phyloP scores from a whole-genome alignment of 1,140 invertebrate species.

The Cardiocondyla obscurior region DNA sequence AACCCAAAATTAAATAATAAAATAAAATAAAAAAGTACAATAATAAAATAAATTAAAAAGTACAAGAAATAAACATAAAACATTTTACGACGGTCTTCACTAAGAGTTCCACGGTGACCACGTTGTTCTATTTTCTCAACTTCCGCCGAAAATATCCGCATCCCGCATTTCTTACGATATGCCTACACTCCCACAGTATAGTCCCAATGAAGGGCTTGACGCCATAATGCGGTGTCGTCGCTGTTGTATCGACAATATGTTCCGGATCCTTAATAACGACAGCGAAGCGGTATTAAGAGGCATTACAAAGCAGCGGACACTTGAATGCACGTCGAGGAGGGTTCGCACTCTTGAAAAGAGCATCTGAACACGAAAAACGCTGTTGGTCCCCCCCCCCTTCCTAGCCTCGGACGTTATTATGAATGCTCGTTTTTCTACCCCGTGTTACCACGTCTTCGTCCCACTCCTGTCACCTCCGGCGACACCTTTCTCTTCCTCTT shows the following conservation, averaged over 20 bases:
- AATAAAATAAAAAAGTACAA: not conserved
- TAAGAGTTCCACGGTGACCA: not conserved
- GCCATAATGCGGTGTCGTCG: conserved; percentile 70
- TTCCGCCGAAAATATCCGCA: conserved; percentile 23
- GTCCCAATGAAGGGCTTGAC: conserved; percentile 74
- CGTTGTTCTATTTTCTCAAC: not conserved
- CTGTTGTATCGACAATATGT: conserved; percentile 80
- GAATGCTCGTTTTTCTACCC: conserved; percentile 69
- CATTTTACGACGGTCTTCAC: not conserved
- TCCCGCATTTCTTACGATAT: conserved; percentile 43
- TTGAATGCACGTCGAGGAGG: conserved; percentile 81
- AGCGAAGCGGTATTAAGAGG: conserved; percentile 80
- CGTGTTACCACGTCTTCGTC: conserved; percentile 54
- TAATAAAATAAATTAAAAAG: not conserved
- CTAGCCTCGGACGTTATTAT: conserved; percentile 75
- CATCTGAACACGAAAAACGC: conserved; percentile 76
- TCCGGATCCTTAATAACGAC: conserved; percentile 81
- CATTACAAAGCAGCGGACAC: conserved; percentile 82
- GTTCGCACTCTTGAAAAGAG: conserved; percentile 80
- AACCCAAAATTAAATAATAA: not conserved
- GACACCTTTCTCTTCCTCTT: conserved; percentile 17
- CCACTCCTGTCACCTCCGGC: conserved; percentile 57
- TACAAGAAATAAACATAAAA: not conserved
- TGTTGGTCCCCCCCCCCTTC: conserved; percentile 67
- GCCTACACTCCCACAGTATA: conserved; percentile 4